Base-by-base conservation (phyloP, 2,888 invertebrate genomes). In the Protula sp. region DNA sequence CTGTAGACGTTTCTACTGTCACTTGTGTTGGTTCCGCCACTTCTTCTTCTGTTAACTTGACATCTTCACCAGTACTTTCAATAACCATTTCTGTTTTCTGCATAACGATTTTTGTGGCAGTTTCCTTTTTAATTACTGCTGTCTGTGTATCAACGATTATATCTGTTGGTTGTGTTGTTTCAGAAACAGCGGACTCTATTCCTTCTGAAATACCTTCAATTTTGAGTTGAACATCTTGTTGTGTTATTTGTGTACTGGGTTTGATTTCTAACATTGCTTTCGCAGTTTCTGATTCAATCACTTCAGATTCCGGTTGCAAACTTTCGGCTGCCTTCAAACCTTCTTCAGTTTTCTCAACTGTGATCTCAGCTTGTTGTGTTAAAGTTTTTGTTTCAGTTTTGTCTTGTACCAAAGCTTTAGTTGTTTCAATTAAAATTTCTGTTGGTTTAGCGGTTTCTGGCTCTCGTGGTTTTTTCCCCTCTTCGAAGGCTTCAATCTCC, bases 161-260 rank as follows among this genome's bases (percentile, higher is more conserved):
- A 30, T 61, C 59, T 51, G 55, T 27, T 30, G 60, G 57, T 19
- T 54, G 22, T n/a, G 54, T 27, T 61, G 62, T 55, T 28, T 57
- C 61, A 19, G 27, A 55, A n/a, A 38, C 22, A 24, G 54, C 55
- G 26, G 29, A 4, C n/a, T 47, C 45, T 1, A 61, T 53, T 55
- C 61, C 63, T 27, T 57, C 57, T 26, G 48, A 27, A 29, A 61
- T 26, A 2, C 29, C 26, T 53, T 63, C 63, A 26, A 45, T 48
- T 47, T 38, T 55, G 3, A 63, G 2, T 50, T 57, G 54, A 24
- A 47, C 9, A n/a, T 48, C 19, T 27, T 57, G 57, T 2, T 45
- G 9, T 14, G 22, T 28, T 3, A 51, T 52, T 56, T 61, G 54
- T 2, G 54, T 58, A 19, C 27, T 26, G 22, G 54, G 51, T 3